Percentiles rank a stretch among this genome's conserved stretches.
These are phyloP conservation scores for Ascidia mentula DNA, from an alignment of 23 tunicate species.

Conservation along the genomic window DNA sequence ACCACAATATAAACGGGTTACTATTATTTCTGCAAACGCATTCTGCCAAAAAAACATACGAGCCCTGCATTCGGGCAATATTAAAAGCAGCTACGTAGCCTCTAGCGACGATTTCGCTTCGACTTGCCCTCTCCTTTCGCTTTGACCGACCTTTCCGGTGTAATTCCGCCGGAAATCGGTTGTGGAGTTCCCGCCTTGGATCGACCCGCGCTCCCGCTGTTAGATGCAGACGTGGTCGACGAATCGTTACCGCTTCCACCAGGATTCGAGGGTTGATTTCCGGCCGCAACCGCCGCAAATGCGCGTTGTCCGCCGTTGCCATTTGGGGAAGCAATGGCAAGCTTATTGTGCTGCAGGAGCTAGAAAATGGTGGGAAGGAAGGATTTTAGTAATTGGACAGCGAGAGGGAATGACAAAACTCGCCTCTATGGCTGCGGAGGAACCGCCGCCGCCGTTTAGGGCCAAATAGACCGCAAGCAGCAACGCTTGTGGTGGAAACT, in stretches of 20 bases:
- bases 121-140: not conserved
- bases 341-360: too few species aligned
- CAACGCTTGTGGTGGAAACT: slow-evolving; percentile 52
- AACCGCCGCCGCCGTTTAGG: slow-evolving; percentile 32
- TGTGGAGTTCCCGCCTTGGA: slow-evolving; percentile 72
- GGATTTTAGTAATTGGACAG: too few species aligned
- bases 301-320: not conserved
- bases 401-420: not conserved
- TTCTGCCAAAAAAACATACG: too few species aligned
- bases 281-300: not conserved
- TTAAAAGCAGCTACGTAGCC: too few species aligned
- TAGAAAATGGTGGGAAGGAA: not conserved
- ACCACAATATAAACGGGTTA: too few species aligned
- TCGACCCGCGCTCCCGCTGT: slow-evolving; percentile 34
- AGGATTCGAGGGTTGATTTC: slow-evolving; percentile 1
- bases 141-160: slow-evolving; percentile 60
- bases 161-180: slow-evolving; percentile 56
- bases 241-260: slow-evolving; percentile 35
- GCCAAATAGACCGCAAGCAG: slow-evolving; percentile 73
- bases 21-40: too few species aligned
- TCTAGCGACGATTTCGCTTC: slow-evolving; percentile 37
- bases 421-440: slow-evolving; percentile 22
- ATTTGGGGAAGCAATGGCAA: too few species aligned
- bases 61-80: too few species aligned
- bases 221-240: slow-evolving; percentile 25